Base-by-base conservation (phyloP, 2,113 vertebrate species). In the Hippotragus niger region DNA sequence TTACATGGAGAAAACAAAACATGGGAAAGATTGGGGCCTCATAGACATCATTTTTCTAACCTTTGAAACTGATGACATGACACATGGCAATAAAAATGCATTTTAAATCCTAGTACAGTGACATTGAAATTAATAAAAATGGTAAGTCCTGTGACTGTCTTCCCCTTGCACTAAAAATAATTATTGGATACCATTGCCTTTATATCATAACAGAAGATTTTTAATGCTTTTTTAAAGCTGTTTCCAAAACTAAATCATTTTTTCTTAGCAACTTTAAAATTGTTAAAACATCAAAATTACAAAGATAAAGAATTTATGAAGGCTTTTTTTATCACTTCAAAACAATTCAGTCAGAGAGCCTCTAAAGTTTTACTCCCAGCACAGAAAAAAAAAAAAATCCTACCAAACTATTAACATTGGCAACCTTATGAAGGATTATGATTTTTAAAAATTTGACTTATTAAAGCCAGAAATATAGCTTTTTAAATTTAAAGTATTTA, bases 51-150 rank as follows among this genome's bases (percentile, higher is more conserved):
- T 85, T 93, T 95, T 96, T 91, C 87, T 97, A 96, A 86, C 17
- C 91, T 97, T 93, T 97, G 47, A 95, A 91, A 80, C 10, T 4
- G 57, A 87, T 60, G 25, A 97, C 94, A 93, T 89, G 45, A 76
- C 31, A 97, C 93, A 96, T 81, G 57, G 23, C 10, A 62, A 89
- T 83, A 88, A 86, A 91, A 91, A 64, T 86, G n/a, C 23, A 57
- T 71, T 74, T 94, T 76, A 91, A 96, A 85, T 81, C 76, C 40
- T 76, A 40, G 33, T 45, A 62, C 7, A 80, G 53, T 90, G 45
- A 53, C n/a, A 17, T 33, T 91, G 17, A 95, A 94, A 97, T 84
- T 17, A 88, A 52, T 74, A 78, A 81, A 82, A 81, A 90, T 85
- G 16, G 33, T 93, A 45, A 45, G 12, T 90, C 64, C 52, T 82